Base-by-base conservation (phyloP, 2,797 vertebrate genomes). In the Dipus sagitta region DNA sequence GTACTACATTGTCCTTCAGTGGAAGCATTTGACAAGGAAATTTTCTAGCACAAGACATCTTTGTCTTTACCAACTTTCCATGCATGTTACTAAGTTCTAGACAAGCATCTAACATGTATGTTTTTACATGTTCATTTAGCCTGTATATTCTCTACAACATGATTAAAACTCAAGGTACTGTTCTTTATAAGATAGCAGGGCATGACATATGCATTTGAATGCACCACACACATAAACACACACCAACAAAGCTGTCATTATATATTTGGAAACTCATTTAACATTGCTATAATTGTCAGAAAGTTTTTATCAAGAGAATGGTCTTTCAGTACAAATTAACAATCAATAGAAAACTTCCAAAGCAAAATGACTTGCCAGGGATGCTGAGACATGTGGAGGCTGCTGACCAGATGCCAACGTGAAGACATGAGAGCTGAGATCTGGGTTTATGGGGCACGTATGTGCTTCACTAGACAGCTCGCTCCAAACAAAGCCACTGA, bases 401-500 rank as follows among this genome's bases (percentile, higher is more conserved):
- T 96, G 97, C 95, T 94, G 81, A 97, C 97, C 95, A 96, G 95
- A 97, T 80, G 95, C 94, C 94, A 96, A 98, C 96, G 95, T 86
- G 91, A 92, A 93, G 97, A 95, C 94, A 90, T 92, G 93, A 92
- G 97, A 97, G 94, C 92, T 92, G 94, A 94, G 97, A 96, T 97
- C 97, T 97, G 97, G 96, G 95, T 97, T 95, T 96, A 95, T 75
- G 94, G 95, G 75, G 97, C 97, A 88, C 97, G 97, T 96, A 97
- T 96, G 98, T 95, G 97, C 96, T 96, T 86, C 88, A 94, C 97
- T 96, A 97, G 96, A 97, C 95, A 93, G 78, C 93, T 94, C 97
- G 96, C 97, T 97, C 97, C 96, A 86, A 54, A 97, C 91, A 94
- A 97, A 95, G 97, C 94, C 86, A 67, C 72, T 78, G 42, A 67